Evolutionary conservation across 2,797 vertebrate species (phyloP), one percentile per base, ranked within the genome.

Genomic region (Staurois parvus): DNA sequence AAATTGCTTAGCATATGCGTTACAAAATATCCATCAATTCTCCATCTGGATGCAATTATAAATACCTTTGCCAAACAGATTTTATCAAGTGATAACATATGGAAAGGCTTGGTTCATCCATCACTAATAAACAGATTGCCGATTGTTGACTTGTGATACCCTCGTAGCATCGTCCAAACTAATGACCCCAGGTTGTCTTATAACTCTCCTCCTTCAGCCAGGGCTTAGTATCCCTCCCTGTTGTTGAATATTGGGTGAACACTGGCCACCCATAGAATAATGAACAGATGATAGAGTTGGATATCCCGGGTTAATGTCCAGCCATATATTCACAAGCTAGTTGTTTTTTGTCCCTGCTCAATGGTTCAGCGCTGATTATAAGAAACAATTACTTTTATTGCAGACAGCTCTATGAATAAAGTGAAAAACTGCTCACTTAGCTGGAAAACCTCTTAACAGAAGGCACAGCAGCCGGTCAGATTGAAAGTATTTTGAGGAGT

Each of bases 241-340:
- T 59, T 82, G 77, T 84, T 8, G 48, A 56, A 2, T 0, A 67
- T 73, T 72, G 5, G 29, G 87, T 89, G 66, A 88, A 69, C 45
- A 82, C 80, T 84, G 81, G n/a, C 85, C 74, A 30, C 87, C 85
- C 85, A 79, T 13, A 0, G 45, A 84, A 90, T 85, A 88, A 86
- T 88, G 88, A 89, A 91, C 90, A 92, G 92, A 91, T 92, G 93
- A 95, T 91, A 88, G 91, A 93, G 91, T 91, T 90, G 89, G 90
- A 79, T 90, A 91, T 92, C 90, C 90, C 21, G 78, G 87, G 90
- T 94, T 95, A 96, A 96, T 95, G 91, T 93, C 92, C 89, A 89
- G 89, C 91, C 91, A 91, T 96, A 89, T 93, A 96, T 96, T 96
- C 95, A 96, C 94, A 93, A 90, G 87, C 89, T 93, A 89, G 21